Conservation (phyloP, 2,797 vertebrate genomes). For the Eurystomus glaucurus region DNA sequence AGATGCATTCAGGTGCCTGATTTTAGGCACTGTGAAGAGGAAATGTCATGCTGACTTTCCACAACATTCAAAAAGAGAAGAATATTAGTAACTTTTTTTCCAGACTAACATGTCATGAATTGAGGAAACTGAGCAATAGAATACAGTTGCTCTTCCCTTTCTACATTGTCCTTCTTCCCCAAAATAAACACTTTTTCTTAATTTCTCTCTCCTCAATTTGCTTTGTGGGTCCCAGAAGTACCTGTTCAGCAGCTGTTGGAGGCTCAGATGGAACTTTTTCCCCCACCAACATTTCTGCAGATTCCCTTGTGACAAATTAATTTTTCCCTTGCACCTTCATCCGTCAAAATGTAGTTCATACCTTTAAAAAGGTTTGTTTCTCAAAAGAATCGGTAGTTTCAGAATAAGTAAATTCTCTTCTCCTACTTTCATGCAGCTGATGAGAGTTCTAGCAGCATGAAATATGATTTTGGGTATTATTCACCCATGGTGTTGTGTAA, state of each 20-base stretch:
- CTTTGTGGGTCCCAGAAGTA: neutral
- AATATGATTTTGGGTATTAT: neutral
- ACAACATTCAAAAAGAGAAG: neutral
- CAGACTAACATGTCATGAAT: neutral
- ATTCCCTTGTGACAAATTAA: neutral
- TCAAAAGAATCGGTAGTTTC: constrained; percentile 5
- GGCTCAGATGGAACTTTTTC: neutral
- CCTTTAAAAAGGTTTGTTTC: neutral
- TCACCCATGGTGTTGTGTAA: neutral
- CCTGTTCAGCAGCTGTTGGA: neutral
- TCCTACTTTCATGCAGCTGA: neutral
- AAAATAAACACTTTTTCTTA: neutral
- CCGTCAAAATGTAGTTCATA: neutral
- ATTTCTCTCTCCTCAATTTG: neutral
- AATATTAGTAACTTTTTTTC: neutral
- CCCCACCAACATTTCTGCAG: neutral
- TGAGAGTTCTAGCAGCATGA: neutral
- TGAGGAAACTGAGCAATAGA: neutral
- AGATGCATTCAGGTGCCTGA: neutral
- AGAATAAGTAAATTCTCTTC: neutral
- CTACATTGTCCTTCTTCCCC: neutral
- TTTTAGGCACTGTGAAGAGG: neutral
- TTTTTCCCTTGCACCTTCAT: neutral
- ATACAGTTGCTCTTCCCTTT: neutral
- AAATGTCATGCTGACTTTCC: neutral